Percentiles rank a stretch among this genome's conserved stretches.
Conservation (phyloP, 2,797 vertebrate genomes). For the Megaceryle alcyon region DNA sequence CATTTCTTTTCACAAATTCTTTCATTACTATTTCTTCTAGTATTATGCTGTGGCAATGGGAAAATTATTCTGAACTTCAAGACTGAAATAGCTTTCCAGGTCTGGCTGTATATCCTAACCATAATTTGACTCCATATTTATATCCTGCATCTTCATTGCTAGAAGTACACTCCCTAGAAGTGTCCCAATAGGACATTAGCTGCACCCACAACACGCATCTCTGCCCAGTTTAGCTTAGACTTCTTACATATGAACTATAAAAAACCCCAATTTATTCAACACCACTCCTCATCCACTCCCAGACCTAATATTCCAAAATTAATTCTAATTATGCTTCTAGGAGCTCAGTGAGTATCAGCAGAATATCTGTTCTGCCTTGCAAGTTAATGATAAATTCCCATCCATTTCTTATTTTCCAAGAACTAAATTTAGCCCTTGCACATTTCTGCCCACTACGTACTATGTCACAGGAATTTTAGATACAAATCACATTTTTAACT, state of each 20-base stretch:
- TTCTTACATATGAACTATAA: neutral
- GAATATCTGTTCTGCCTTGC: neutral
- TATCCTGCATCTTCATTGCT: rapidly evolving
- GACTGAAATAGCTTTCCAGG: neutral
- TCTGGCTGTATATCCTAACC: neutral
- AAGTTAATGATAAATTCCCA: neutral
- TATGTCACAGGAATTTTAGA: neutral
- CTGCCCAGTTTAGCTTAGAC: neutral
- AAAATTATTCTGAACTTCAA: neutral
- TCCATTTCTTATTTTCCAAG: neutral
- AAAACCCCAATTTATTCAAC: neutral
- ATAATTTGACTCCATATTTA: neutral
- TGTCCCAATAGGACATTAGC: neutral
- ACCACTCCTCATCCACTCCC: neutral
- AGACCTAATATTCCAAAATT: neutral
- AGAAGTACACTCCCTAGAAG: neutral
- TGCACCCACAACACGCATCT: neutral
- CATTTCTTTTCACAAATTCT: neutral
- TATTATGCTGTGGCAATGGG: neutral
- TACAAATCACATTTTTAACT: neutral
- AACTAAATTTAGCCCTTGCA: neutral
- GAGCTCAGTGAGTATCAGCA: neutral
- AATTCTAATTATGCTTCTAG: slow-evolving; percentile 9
- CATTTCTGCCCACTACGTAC: neutral
- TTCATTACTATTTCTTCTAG: neutral